phyloP scores from a whole-genome alignment of 2,888 invertebrate genomes.

The Rutpela maculata region DNA sequence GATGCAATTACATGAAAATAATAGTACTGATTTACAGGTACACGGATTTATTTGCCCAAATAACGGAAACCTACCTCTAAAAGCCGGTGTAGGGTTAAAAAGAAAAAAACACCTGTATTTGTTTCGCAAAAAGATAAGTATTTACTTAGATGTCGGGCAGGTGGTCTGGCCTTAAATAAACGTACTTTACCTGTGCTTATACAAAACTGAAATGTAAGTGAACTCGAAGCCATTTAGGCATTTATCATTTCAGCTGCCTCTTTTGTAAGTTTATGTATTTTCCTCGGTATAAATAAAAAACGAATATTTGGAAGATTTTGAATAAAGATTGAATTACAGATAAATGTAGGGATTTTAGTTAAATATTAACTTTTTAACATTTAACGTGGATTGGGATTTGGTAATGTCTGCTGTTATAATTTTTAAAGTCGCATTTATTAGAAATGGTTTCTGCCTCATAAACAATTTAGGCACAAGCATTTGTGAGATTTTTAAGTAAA shows the following conservation, averaged over 20 bases:
- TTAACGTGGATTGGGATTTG: too few relatives aligned
- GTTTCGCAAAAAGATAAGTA: slow-evolving; percentile 55
- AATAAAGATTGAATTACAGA: not conserved
- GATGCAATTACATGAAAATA: not conserved
- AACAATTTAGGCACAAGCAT: too few relatives aligned
- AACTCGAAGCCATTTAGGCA: slow-evolving; percentile 16
- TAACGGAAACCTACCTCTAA: not conserved
- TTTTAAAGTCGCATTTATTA: too few relatives aligned
- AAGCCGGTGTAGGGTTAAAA: slow-evolving; percentile 50
- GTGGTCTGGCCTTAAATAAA: slow-evolving; percentile 45
- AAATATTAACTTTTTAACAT: too few relatives aligned
- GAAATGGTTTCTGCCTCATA: too few relatives aligned
- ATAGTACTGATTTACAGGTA: not conserved
- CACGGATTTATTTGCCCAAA: not conserved
- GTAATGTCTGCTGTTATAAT: too few relatives aligned
- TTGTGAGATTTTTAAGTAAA: too few relatives aligned
- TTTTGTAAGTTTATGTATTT: not conserved
- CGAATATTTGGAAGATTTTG: not conserved
- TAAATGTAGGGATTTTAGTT: too few relatives aligned
- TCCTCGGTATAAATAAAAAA: not conserved
- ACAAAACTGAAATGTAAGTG: slow-evolving; percentile 36
- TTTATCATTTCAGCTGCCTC: slow-evolving; percentile 28
- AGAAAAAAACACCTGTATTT: slow-evolving; percentile 55
- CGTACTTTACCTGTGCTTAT: slow-evolving; percentile 37
- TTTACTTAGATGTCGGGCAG: slow-evolving; percentile 51